Percentiles rank a stretch among this genome's conserved stretches.
Conservation (phyloP, 2,797 vertebrate species). For the Poeciliopsis presidionis region DNA sequence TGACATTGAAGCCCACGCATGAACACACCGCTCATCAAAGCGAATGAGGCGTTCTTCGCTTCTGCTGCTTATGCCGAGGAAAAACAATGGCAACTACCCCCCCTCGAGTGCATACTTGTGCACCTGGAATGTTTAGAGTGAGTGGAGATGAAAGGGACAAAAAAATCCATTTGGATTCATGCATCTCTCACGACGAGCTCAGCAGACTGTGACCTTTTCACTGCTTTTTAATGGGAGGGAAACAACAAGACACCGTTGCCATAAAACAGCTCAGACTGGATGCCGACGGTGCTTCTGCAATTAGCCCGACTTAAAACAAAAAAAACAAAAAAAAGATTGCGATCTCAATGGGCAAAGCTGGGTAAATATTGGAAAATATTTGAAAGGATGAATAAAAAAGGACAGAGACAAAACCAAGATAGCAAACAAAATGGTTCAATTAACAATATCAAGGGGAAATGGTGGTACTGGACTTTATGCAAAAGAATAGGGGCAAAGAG, state of each 20-base stretch:
- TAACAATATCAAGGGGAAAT: not conserved
- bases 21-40: constrained; percentile 80
- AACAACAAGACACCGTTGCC: constrained; percentile 56
- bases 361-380: constrained; percentile 1
- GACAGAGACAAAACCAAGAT: constrained; percentile 2
- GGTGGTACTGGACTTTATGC: not conserved
- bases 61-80: constrained; percentile 55
- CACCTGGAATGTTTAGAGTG: constrained; percentile 74
- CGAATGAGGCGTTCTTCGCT: constrained; percentile 73
- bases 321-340: too few species aligned
- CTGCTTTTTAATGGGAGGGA: constrained; percentile 67
- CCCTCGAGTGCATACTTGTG: constrained; percentile 52
- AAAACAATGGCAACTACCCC: constrained; percentile 64
- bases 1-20: constrained; percentile 77
- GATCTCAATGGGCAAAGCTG: not conserved
- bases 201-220: constrained; percentile 76
- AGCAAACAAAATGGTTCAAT: not conserved
- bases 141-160: constrained; percentile 37
- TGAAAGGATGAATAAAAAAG: constrained; percentile 26
- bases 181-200: constrained; percentile 68
- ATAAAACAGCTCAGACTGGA: constrained; percentile 68
- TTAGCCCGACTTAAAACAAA: constrained; percentile 78
- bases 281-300: constrained; percentile 70
- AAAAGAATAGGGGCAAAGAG: not conserved
- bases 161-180: constrained; percentile 68